Percentiles rank a stretch among this genome's conserved stretches.
Evolutionary conservation across 35 echinoderm and acorn worm species (phyloP).

Genomic region (Apostichopus parvimensis): DNA sequence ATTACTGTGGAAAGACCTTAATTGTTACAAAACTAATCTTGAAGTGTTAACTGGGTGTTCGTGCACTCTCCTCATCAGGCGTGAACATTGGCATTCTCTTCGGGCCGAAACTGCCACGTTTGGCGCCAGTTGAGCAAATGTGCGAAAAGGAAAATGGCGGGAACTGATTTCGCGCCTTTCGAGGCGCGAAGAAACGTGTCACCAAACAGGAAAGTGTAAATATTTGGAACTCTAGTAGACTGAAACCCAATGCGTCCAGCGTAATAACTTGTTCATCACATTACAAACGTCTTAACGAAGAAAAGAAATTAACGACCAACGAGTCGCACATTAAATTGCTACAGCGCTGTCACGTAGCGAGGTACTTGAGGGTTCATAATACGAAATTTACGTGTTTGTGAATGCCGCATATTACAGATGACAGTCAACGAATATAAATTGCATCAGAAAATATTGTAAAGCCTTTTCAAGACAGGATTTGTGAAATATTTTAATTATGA

Average conservation of each 20-base stretch:
- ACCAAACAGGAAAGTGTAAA: slow-evolving; percentile 52
- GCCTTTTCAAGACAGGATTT: too few relatives aligned
- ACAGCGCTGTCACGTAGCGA: background rate
- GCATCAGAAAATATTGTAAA: too few relatives aligned
- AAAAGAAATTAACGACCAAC: slow-evolving; percentile 34
- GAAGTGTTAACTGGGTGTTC: slow-evolving; percentile 49
- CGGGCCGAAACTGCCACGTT: slow-evolving; percentile 53
- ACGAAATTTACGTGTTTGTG: background rate
- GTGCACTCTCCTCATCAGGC: slow-evolving; percentile 42
- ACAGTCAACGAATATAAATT: background rate
- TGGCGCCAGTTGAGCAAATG: slow-evolving; percentile 59
- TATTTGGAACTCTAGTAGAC: slow-evolving; percentile 49
- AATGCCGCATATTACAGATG: background rate
- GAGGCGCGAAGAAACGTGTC: slow-evolving; percentile 58
- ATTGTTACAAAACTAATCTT: slow-evolving; percentile 52
- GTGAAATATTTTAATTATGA: too few relatives aligned
- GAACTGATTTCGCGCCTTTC: slow-evolving; percentile 54
- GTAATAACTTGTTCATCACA: slow-evolving; percentile 62
- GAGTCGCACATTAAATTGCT: background rate
- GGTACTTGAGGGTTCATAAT: background rate
- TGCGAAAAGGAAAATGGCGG: slow-evolving; percentile 55
- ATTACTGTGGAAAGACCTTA: background rate
- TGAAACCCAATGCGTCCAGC: slow-evolving; percentile 45
- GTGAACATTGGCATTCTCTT: slow-evolving; percentile 55
- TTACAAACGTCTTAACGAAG: slow-evolving; percentile 37